These are phyloP conservation scores for Gambelia wislizenii DNA, from an alignment of 2,797 vertebrate species.

Conservation along the genomic window DNA sequence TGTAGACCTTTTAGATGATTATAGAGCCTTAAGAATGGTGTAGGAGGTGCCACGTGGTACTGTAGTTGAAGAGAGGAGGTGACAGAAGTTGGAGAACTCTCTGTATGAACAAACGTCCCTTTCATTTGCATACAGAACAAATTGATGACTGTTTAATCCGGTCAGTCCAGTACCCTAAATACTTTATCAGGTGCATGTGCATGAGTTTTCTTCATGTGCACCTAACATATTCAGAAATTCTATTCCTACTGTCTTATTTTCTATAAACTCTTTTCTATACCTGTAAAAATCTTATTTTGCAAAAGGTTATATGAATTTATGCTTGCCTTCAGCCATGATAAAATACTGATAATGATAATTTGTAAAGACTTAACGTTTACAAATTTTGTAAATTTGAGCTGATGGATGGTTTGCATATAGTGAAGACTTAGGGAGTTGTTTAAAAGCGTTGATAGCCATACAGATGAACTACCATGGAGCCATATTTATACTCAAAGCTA, in stretches of 20 bases:
- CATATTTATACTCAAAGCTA: not conserved
- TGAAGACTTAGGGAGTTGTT: not conserved
- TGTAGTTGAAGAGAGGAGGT: not conserved
- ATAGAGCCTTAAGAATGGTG: not conserved
- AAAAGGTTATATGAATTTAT: not conserved
- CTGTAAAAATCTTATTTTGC: slow-evolving; percentile 11
- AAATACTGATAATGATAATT: not conserved
- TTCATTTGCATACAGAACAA: not conserved
- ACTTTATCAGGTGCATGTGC: not conserved
- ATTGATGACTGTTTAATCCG: slow-evolving; percentile 32
- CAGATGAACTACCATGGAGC: not conserved
- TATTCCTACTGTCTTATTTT: slow-evolving; percentile 33
- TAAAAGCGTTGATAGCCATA: not conserved
- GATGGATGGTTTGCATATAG: not conserved
- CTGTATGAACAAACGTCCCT: not conserved
- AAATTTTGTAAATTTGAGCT: not conserved
- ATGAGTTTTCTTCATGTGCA: not conserved
- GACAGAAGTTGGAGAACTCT: not conserved
- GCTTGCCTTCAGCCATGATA: not conserved
- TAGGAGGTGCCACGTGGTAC: not conserved
- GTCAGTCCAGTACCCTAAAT: not conserved
- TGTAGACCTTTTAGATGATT: not conserved
- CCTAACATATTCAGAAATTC: slow-evolving; percentile 45
- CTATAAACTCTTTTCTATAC: not conserved
- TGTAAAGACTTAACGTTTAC: not conserved